Evolutionary conservation across 2,797 vertebrate species (phyloP).

Genomic region (Acanthurus leucopareius): DNA sequence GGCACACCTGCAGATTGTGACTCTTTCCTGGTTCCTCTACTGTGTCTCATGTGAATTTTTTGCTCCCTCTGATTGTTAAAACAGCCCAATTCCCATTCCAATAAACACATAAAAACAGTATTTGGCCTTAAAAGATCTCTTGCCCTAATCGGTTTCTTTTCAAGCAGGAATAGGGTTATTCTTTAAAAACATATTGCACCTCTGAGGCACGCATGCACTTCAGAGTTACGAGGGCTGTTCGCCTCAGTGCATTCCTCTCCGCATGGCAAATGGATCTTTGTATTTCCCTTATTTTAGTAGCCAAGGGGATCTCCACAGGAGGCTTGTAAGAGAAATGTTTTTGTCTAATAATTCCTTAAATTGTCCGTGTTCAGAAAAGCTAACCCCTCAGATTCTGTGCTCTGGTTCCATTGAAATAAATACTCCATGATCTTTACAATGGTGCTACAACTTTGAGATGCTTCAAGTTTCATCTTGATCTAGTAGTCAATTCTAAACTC

Average conservation of each 20-base stretch:
- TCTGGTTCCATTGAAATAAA: constrained; percentile 11
- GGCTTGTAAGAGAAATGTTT: background rate
- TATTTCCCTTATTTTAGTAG: background rate
- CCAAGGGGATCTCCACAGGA: background rate
- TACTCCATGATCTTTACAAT: background rate
- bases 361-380: background rate
- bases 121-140: background rate
- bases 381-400: background rate
- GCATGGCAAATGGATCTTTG: constrained; percentile 4
- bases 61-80: no score
- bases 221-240: background rate
- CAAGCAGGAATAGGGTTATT: background rate
- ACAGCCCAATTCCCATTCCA: background rate
- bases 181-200: background rate
- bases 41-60: background rate
- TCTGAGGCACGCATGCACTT: background rate
- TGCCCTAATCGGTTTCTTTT: background rate
- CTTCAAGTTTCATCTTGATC: constrained; percentile 6
- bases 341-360: constrained; percentile 5
- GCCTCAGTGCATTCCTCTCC: background rate
- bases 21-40: background rate
- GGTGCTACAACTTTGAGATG: constrained; percentile 1
- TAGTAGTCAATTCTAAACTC: background rate
- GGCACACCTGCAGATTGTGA: no score
- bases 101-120: constrained; percentile 5